Base-by-base conservation (phyloP, 1,140 invertebrate species). In the Phortica variegata region DNA sequence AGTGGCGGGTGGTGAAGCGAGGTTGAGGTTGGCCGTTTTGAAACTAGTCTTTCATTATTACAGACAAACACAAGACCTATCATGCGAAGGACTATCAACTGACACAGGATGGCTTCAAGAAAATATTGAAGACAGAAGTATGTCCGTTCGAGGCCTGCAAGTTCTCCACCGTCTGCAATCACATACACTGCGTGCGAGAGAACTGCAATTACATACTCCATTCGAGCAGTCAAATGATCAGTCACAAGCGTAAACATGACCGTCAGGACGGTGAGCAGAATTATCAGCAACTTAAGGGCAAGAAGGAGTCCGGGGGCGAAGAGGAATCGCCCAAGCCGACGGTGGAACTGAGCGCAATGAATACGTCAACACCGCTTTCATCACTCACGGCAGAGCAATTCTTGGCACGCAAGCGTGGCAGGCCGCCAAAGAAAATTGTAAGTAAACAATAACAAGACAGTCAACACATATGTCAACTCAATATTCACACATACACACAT, bases 31-130 rank as follows among this genome's bases (percentile, higher is more conserved):
- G n/a, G n/a, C n/a, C n/a, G n/a, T n/a, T n/a, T n/a, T n/a, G 10
- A 3, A n/a, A 38, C 12, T 9, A 41, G 20, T 41, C 2, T 2
- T 2, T n/a, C n/a, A n/a, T n/a, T n/a, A n/a, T n/a, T 29, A 6
- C 79, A 97, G 95, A 98, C 79, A 98, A 98, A 81, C 96, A 98
- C 81, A 98, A 98, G 76, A 91, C 93, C 0, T 98, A 97, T 68
- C 96, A 98, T 77, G 93, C 97, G 60, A 97, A 97, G 78, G 95
- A 98, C 77, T 94, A 97, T 71, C 91, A 97, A 59, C 78, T 98
- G 23, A 89, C 89, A 9, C 87, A 92, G 54, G 96, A 98, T 75
- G 95, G 95, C 3, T 98, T 98, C 80, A 97, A 97, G 74, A 98
- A 98, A 76, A 98, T 97, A 73, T 94, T 98, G 86, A 98, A 98